Base-by-base conservation (phyloP, 1,140 invertebrate species). In the Liolophura sinensis region DNA sequence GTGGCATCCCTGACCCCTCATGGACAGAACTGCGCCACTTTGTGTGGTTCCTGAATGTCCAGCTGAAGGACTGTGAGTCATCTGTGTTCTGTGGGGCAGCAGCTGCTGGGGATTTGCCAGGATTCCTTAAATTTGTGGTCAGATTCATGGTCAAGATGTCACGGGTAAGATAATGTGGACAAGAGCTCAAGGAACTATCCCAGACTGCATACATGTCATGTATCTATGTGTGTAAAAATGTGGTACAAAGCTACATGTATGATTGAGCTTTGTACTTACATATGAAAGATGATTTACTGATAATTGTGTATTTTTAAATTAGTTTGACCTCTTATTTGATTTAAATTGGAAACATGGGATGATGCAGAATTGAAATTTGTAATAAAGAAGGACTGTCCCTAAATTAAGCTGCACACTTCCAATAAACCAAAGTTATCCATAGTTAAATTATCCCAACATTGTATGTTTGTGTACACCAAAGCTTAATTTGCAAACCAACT, bases 1-100 rank as follows among this genome's bases (percentile, higher is more conserved):
- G 79, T 74, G 80, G 80, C 18, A 60, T 80, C n/a, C 15, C 51
- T 5, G 72, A 82, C 49, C 82, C 82, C 12, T 81, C 78, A 0
- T 84, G 82, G 81, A 67, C 77, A 46, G 82, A 84, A 65, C 66
- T 84, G 9, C 69, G 72, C n/a, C 77, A 82, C 70, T 84, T 79
- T 78, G 77, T 79, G 0, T 68, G 65, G 54, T 84, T 84, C 66
- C 73, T 83, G 12, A 79, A 82, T 73, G 75, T 66, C 16, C 81
- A 83, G 55, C 70, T 84, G 20, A 47, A 67, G 18, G 72, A 79
- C 64, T 79, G 72, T 72, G 80, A 82, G 69, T 69, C 62, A n/a
- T 80, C 79, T 7, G 52, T 52, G 54, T 83, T 78, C 65, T 81
- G 80, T 59, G 58, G 65, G 50, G 40, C 54, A 18, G 62, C 64